Percentiles rank a stretch among this genome's conserved stretches.
Conservation (phyloP, 2,113 vertebrate species). For the Anguilla japonica region DNA sequence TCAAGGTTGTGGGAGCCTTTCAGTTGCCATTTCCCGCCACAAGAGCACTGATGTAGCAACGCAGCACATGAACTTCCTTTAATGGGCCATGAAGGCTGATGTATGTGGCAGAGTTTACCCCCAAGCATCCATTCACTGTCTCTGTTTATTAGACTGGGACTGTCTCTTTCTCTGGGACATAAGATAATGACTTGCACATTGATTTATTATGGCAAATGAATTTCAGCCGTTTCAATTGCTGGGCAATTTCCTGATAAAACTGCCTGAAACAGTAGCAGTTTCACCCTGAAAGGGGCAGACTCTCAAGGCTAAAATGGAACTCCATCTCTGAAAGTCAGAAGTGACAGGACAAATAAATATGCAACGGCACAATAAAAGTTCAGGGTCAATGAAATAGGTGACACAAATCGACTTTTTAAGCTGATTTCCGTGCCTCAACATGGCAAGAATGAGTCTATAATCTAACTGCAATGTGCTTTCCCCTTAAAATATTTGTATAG, state of each 20-base stretch:
- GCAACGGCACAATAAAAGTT: neutral
- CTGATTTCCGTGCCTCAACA: too few relatives aligned
- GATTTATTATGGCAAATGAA: constrained; percentile 1
- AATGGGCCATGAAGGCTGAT: neutral
- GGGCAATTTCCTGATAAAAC: constrained; percentile 5
- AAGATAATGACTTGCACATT: constrained; percentile 3
- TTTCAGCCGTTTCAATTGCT: neutral
- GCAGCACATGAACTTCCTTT: neutral
- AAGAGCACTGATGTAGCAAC: neutral
- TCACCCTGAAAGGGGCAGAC: neutral
- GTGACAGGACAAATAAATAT: neutral
- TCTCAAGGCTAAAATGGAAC: neutral
- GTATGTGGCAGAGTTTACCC: neutral
- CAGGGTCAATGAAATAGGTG: neutral
- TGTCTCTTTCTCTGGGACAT: neutral
- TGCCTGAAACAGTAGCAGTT: neutral
- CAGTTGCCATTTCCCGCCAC: neutral
- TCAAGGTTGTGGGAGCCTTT: neutral
- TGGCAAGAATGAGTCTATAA: too few relatives aligned
- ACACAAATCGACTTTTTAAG: too few relatives aligned
- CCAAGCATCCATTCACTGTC: constrained; percentile 14
- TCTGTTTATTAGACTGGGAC: neutral
- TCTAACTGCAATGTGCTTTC: too few relatives aligned
- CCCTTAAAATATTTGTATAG: too few relatives aligned
- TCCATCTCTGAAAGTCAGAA: neutral